Conservation (phyloP, 2,113 vertebrate genomes). For the Lethenteron camtschaticum region DNA sequence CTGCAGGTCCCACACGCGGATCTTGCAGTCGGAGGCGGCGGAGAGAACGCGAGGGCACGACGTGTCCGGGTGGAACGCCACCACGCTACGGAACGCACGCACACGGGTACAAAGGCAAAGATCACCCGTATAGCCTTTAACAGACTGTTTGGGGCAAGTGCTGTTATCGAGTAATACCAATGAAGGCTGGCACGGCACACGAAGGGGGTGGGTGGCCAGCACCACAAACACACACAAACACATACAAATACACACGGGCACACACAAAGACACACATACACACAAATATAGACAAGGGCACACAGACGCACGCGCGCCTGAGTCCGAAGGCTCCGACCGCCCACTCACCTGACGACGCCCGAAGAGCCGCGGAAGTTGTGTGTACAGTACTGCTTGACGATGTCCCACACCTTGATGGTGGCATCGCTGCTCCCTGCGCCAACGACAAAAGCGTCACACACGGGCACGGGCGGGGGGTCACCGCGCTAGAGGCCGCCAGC, state of each 20-base stretch:
- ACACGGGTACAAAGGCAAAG: too few species aligned
- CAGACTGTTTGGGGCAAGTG: too few species aligned
- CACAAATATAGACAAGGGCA: not conserved
- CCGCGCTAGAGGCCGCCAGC: too few species aligned
- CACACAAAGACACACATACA: not conserved
- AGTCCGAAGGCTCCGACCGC: too few species aligned
- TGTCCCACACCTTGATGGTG: conserved; percentile 78
- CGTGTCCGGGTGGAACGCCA: conserved; percentile 67
- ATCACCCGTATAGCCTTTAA: too few species aligned
- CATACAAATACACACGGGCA: too few species aligned
- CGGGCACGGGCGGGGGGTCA: too few species aligned
- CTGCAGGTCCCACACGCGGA: conserved; percentile 61
- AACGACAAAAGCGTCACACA: too few species aligned
- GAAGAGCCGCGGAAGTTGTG: conserved; percentile 73
- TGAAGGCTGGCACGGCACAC: too few species aligned
- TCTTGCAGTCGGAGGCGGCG: conserved; percentile 44
- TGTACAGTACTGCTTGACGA: conserved; percentile 69
- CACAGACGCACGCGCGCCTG: not conserved
- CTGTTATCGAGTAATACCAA: too few species aligned
- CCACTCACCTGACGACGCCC: conserved; percentile 71
- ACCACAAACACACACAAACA: too few species aligned
- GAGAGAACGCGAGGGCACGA: conserved; percentile 59
- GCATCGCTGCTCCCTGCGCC: conserved; percentile 66
- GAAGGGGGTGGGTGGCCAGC: too few species aligned
- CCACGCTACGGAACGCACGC: conserved; percentile 27